phyloP scores from a whole-genome alignment of 2,888 invertebrate species.

The Meteorus cinctellus region DNA sequence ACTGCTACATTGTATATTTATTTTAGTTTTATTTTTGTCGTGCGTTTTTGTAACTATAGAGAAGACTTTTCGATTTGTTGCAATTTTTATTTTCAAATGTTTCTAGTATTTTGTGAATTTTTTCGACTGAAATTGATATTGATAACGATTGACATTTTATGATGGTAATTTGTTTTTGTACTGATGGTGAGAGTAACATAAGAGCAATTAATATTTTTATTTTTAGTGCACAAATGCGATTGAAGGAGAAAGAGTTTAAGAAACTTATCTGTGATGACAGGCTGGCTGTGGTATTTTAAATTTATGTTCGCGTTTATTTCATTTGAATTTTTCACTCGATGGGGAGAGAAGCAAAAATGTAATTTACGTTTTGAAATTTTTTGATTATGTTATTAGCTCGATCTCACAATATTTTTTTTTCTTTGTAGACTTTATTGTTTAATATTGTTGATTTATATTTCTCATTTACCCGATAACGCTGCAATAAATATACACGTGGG shows the following conservation, averaged over 20 bases:
- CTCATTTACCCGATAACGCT: background rate
- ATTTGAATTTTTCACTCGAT: background rate
- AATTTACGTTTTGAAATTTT: background rate
- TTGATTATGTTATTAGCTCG: background rate
- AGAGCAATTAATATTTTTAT: too few relatives aligned
- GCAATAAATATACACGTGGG: background rate
- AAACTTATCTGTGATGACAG: too few relatives aligned
- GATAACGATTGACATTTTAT: background rate
- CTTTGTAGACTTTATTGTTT: background rate
- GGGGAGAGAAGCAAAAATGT: background rate
- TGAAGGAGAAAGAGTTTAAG: too few relatives aligned
- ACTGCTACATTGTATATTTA: background rate
- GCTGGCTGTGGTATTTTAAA: too few relatives aligned
- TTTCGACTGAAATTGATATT: background rate
- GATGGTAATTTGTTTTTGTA: background rate
- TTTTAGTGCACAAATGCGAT: too few relatives aligned
- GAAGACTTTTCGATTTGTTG: too few relatives aligned
- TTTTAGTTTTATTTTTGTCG: too few relatives aligned
- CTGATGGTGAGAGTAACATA: background rate
- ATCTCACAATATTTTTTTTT: background rate
- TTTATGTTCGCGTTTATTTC: background rate
- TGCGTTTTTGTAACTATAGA: too few relatives aligned
- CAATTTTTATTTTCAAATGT: too few relatives aligned
- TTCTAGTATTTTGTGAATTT: background rate
- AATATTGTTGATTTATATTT: constrained; percentile 5